These are phyloP conservation scores for Epistrophe grossulariae DNA, from an alignment of 2,888 invertebrate genomes.

Conservation along the genomic window DNA sequence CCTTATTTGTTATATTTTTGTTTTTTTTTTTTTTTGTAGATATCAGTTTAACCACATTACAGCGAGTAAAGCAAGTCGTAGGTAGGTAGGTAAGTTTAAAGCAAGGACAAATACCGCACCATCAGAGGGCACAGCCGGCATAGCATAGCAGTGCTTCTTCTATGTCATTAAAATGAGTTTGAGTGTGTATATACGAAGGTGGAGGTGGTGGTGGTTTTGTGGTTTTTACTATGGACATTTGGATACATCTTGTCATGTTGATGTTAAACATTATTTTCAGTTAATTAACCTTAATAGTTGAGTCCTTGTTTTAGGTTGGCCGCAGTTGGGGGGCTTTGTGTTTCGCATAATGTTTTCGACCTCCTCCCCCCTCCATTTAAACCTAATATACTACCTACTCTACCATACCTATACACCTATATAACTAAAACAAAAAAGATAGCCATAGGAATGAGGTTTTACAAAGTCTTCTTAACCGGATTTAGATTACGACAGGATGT, in stretches of 20 bases:
- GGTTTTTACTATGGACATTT: slow-evolving; percentile 69
- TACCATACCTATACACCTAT: no score
- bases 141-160: slow-evolving; percentile 7
- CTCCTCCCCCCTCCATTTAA: no score
- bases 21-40: slow-evolving; percentile 10
- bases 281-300: slow-evolving; percentile 75
- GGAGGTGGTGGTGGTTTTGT: slow-evolving; percentile 42
- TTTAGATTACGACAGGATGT: slow-evolving; percentile 59
- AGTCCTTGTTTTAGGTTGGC: slow-evolving; percentile 60
- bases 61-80: slow-evolving; percentile 16
- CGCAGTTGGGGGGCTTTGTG: slow-evolving; percentile 42
- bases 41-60: slow-evolving; percentile 70
- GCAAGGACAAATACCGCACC: slow-evolving; percentile 11
- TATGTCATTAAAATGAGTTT: slow-evolving; percentile 4
- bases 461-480: slow-evolving; percentile 54
- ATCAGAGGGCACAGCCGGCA: not conserved
- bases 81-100: not conserved
- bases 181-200: no score
- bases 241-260: slow-evolving; percentile 75
- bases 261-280: slow-evolving; percentile 76
- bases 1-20: slow-evolving; percentile 50
- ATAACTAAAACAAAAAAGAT: not conserved
- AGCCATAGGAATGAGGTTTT: slow-evolving; percentile 33
- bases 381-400: no score
- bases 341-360: slow-evolving; percentile 20